A percentile compares a stretch with the other conserved stretches of the same genome.
Conservation (phyloP, 1,140 invertebrate species). For the Wasmannia auropunctata region DNA sequence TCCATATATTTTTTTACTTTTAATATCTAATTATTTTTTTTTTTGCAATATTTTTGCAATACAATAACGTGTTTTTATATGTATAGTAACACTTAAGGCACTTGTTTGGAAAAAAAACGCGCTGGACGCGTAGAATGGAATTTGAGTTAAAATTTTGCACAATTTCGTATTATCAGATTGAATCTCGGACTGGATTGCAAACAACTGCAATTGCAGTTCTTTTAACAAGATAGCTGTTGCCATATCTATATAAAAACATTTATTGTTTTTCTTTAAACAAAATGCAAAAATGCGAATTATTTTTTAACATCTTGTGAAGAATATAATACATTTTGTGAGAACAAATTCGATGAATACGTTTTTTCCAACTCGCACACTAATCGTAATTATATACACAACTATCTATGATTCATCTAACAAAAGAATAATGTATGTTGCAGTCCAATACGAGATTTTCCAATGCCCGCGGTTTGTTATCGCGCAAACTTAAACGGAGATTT, state of each 20-base stretch:
- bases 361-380: neutral
- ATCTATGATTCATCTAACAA: neutral
- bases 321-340: neutral
- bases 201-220: neutral
- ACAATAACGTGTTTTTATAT: slow-evolving; percentile 19
- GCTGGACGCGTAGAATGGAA: slow-evolving; percentile 10
- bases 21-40: slow-evolving; percentile 72
- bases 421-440: neutral
- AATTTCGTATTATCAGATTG: slow-evolving; percentile 23
- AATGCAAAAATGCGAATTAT: neutral
- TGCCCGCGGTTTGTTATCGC: slow-evolving; percentile 37
- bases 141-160: slow-evolving; percentile 22
- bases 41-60: slow-evolving; percentile 32
- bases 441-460: slow-evolving; percentile 39
- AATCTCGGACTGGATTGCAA: slow-evolving; percentile 35
- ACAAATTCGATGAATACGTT: neutral
- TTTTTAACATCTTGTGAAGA: neutral
- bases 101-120: slow-evolving; percentile 33
- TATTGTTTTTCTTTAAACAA: neutral
- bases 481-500: neutral
- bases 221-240: neutral
- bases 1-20: slow-evolving; percentile 62
- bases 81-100: slow-evolving; percentile 43
- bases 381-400: neutral
- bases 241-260: neutral